These are phyloP conservation scores for Escarpia spicata DNA, from an alignment of 2,888 invertebrate species.

Conservation along the genomic window DNA sequence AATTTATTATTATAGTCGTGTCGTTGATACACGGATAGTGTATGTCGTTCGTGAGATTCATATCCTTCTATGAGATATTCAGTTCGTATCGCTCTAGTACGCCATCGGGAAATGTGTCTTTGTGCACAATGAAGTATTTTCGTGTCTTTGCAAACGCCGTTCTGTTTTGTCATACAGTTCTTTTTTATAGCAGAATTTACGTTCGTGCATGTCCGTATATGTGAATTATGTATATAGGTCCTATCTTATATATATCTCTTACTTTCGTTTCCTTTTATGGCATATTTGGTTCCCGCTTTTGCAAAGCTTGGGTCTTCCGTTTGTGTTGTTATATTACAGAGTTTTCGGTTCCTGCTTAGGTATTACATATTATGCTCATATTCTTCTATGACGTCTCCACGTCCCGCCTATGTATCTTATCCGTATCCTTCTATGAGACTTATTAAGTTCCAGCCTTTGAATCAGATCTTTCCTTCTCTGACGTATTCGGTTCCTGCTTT, in stretches of 20 bases:
- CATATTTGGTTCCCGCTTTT: too few species aligned
- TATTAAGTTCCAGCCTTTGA: background rate
- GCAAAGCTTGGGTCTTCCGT: too few species aligned
- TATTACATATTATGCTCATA: too few species aligned
- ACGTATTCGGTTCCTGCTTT: background rate
- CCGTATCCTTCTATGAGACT: background rate
- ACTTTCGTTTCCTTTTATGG: too few species aligned
- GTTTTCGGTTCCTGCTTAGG: too few species aligned
- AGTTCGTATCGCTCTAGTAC: background rate
- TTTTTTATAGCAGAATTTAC: too few species aligned
- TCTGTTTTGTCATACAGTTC: background rate
- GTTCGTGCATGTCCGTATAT: too few species aligned
- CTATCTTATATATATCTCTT: too few species aligned
- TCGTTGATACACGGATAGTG: background rate
- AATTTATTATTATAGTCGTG: background rate
- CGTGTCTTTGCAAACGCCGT: background rate
- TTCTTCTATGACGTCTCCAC: background rate
- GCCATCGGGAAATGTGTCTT: too few species aligned
- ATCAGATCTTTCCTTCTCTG: background rate
- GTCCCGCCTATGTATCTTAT: background rate
- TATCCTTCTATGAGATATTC: background rate
- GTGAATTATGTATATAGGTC: too few species aligned
- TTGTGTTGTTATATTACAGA: too few species aligned
- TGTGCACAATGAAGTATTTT: too few species aligned
- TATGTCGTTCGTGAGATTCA: background rate